Percentiles rank a stretch among this genome's conserved stretches.
Conservation (phyloP, 2,797 vertebrate genomes). For the Poeciliopsis gracilis region DNA sequence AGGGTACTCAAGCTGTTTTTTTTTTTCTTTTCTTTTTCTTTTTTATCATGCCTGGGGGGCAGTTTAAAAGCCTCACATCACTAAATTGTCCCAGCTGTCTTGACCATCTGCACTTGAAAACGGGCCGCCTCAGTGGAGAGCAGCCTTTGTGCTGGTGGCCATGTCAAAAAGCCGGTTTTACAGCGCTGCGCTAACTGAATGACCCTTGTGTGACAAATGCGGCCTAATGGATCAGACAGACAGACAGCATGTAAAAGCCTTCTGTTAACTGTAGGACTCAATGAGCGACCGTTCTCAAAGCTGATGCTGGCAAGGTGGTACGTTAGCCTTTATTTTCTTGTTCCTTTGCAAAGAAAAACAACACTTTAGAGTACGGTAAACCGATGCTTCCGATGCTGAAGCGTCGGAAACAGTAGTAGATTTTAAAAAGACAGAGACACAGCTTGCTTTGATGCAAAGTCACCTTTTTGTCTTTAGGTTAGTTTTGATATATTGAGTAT, state of each 20-base stretch:
- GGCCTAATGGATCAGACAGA: slow-evolving; percentile 80
- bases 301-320: slow-evolving; percentile 64
- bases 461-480: too few relatives aligned
- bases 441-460: too few relatives aligned
- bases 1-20: slow-evolving; percentile 79
- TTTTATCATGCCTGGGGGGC: slow-evolving; percentile 81
- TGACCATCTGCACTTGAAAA: slow-evolving; percentile 85
- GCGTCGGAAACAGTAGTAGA: too few relatives aligned
- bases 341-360: slow-evolving; percentile 46
- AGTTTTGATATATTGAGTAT: too few relatives aligned
- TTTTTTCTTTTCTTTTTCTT: slow-evolving; percentile 45
- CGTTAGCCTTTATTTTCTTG: slow-evolving; percentile 68
- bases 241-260: slow-evolving; percentile 72
- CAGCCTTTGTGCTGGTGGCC: slow-evolving; percentile 83
- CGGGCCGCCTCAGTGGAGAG: slow-evolving; percentile 61
- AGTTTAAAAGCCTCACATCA: slow-evolving; percentile 82
- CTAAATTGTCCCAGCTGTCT: slow-evolving; percentile 88
- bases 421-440: too few relatives aligned
- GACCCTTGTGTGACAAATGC: slow-evolving; percentile 80
- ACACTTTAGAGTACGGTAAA: slow-evolving; percentile 60
- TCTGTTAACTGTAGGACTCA: slow-evolving; percentile 68
- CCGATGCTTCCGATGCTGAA: slow-evolving; percentile 41
- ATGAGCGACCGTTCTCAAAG: slow-evolving; percentile 68
- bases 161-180: slow-evolving; percentile 84
- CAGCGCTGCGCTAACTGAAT: slow-evolving; percentile 76